These are phyloP conservation scores for Scolanthus callimorphus DNA, from an alignment of 92 coral and sea anemone species.

Conservation along the genomic window DNA sequence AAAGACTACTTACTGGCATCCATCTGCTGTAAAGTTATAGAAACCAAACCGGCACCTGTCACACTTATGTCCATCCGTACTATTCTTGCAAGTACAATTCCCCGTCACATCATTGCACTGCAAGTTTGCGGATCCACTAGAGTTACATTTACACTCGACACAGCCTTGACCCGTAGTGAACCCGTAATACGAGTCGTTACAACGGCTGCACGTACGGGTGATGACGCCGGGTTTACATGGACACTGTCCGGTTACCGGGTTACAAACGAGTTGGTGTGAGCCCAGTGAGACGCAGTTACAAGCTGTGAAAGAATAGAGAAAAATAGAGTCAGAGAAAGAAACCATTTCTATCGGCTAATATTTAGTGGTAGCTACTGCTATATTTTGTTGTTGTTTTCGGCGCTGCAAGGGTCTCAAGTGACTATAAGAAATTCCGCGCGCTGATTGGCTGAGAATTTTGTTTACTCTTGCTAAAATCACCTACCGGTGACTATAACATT, in stretches of 20 bases:
- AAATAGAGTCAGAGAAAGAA: no score
- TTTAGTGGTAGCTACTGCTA: no score
- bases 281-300: slow-evolving; percentile 75
- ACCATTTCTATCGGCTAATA: no score
- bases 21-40: slow-evolving; percentile 83
- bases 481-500: no score
- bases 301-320: slow-evolving; percentile 50
- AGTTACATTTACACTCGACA: slow-evolving; percentile 74
- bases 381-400: no score
- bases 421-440: no score
- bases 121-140: slow-evolving; percentile 73
- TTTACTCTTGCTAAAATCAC: no score
- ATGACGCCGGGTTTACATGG: slow-evolving; percentile 77
- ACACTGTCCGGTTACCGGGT: slow-evolving; percentile 84
- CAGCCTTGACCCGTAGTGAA: slow-evolving; percentile 83
- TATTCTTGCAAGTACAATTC: slow-evolving; percentile 81
- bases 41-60: slow-evolving; percentile 65
- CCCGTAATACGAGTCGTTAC: slow-evolving; percentile 74
- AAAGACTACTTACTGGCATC: slow-evolving; percentile 87
- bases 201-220: slow-evolving; percentile 76
- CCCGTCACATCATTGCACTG: slow-evolving; percentile 83
- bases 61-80: slow-evolving; percentile 88
- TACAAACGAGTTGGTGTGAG: slow-evolving; percentile 75
- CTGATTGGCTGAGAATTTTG: no score
- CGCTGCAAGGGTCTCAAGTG: no score